phyloP scores from a whole-genome alignment of 1,140 invertebrate species.

The Drosophila santomea region DNA sequence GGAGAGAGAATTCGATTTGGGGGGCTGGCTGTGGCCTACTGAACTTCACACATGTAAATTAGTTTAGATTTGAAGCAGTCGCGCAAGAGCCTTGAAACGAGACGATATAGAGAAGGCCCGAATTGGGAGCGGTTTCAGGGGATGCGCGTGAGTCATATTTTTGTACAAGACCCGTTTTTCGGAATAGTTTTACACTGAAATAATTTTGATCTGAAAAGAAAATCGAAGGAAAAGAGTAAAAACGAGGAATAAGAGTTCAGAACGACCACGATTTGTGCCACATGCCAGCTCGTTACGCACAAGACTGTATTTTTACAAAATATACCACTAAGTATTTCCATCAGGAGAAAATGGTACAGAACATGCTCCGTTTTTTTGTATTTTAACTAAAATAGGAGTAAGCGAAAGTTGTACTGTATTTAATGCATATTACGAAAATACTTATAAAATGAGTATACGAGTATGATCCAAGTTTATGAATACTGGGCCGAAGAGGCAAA shows the following conservation, averaged over 20 bases:
- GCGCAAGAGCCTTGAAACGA: neutral
- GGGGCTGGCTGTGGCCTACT: slow-evolving; percentile 25
- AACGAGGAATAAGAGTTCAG: too few relatives aligned
- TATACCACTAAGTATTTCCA: too few relatives aligned
- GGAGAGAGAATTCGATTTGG: neutral
- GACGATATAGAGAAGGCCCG: neutral
- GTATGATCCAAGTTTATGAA: too few relatives aligned
- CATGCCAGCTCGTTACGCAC: slow-evolving; percentile 14
- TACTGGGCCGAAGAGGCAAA: too few relatives aligned
- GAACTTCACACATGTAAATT: slow-evolving; percentile 62
- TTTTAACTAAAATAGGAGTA: too few relatives aligned
- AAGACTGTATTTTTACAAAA: too few relatives aligned
- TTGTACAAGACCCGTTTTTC: slow-evolving; percentile 42
- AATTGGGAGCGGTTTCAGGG: neutral
- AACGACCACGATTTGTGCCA: slow-evolving; percentile 7
- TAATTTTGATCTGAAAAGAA: slow-evolving; percentile 11
- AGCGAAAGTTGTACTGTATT: too few relatives aligned
- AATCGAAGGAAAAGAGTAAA: too few relatives aligned
- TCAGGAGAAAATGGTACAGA: too few relatives aligned
- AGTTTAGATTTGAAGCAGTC: slow-evolving; percentile 51
- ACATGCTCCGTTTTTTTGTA: too few relatives aligned
- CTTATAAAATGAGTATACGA: too few relatives aligned
- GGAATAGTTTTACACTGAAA: slow-evolving; percentile 43
- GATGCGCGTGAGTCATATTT: slow-evolving; percentile 19
- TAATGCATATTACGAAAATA: too few relatives aligned